Conservation (phyloP, 1,140 invertebrate genomes). For the Bradysia coprophila region DNA sequence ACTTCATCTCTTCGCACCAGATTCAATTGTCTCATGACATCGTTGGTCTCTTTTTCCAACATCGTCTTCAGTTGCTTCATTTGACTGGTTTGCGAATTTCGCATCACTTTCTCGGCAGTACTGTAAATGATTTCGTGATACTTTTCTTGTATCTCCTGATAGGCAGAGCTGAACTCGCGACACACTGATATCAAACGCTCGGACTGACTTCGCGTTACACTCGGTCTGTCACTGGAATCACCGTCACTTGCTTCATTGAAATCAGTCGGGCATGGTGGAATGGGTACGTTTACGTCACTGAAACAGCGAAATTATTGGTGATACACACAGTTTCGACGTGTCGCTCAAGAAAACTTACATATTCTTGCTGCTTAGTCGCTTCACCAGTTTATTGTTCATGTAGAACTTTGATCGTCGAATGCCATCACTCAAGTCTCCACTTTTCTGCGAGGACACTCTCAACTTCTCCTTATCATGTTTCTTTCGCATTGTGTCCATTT, state of each 20-base stretch:
- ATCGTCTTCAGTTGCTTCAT: conserved; percentile 48
- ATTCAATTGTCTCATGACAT: conserved; percentile 68
- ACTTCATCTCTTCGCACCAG: conserved; percentile 69
- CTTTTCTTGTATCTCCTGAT: conserved; percentile 62
- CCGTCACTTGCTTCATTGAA: conserved; percentile 17
- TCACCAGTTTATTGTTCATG: conserved; percentile 53
- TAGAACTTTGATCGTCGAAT: conserved; percentile 47
- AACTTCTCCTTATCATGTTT: conserved; percentile 70
- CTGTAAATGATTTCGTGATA: conserved; percentile 64
- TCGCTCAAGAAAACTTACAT: too few species aligned
- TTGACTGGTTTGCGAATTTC: conserved; percentile 57
- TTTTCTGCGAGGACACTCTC: conserved; percentile 36
- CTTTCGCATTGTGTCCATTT: conserved; percentile 61
- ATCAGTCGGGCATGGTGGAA: conserved; percentile 17
- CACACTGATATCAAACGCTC: conserved; percentile 42
- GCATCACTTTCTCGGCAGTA: conserved; percentile 60
- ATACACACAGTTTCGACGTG: too few species aligned
- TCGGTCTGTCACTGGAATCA: conserved; percentile 26
- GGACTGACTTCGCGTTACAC: conserved; percentile 39
- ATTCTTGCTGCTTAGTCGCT: conserved; percentile 61
- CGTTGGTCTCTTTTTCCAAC: conserved; percentile 58
- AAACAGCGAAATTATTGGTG: background rate
- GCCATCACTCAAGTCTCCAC: conserved; percentile 29
- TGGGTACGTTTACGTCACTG: conserved; percentile 20
- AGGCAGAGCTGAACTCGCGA: conserved; percentile 50